Evolutionary conservation across 35 echinoderm and acorn worm genomes (phyloP).

Genomic region (Apostichopus japonicus): DNA sequence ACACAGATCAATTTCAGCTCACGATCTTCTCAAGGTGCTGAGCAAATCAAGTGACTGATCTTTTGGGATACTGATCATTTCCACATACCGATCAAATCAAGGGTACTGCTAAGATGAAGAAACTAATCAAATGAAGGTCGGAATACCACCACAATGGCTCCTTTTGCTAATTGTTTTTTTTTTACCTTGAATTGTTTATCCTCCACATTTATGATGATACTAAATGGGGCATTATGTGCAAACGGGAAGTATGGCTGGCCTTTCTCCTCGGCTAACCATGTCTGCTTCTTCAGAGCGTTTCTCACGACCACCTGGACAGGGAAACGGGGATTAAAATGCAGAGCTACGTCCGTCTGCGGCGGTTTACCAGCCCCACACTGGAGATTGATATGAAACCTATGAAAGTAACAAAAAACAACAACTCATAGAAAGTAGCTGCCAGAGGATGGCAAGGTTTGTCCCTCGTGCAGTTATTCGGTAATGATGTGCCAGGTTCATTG

Average conservation of each 20-base stretch:
- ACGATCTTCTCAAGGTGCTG: too few relatives aligned
- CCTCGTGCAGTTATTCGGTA: too few relatives aligned
- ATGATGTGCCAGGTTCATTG: too few relatives aligned
- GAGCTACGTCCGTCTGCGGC: constrained; percentile 79
- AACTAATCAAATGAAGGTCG: too few relatives aligned
- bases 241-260: constrained; percentile 79
- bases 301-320: constrained; percentile 57
- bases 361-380: constrained; percentile 76
- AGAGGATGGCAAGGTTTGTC: not conserved
- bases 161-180: too few relatives aligned
- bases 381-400: constrained; percentile 90
- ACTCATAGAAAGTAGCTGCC: not conserved
- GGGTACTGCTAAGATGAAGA: too few relatives aligned
- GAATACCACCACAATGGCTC: too few relatives aligned
- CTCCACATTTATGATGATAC: constrained; percentile 71
- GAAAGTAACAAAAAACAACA: not conserved
- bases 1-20: too few relatives aligned
- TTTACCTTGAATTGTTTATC: constrained; percentile 77
- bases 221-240: constrained; percentile 69
- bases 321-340: constrained; percentile 92
- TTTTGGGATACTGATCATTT: too few relatives aligned
- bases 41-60: too few relatives aligned
- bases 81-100: too few relatives aligned
- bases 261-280: constrained; percentile 78
- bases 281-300: constrained; percentile 71